A percentile compares a stretch with the other conserved stretches of the same genome.
phyloP scores from a whole-genome alignment of 2,888 invertebrate genomes.

The Polietes domitor region DNA sequence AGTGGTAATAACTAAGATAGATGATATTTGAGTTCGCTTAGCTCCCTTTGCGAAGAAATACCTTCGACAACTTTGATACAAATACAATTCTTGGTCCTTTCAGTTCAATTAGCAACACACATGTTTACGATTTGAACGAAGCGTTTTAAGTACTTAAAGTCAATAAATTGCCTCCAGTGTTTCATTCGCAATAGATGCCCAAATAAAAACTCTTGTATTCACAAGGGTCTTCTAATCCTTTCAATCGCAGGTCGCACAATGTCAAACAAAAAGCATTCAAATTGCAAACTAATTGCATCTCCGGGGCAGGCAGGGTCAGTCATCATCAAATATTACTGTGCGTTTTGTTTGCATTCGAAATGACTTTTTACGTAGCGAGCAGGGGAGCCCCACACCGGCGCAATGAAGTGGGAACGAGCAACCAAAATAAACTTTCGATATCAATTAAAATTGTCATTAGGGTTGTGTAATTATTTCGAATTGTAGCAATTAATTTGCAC shows the following conservation, averaged over 20 bases:
- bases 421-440: conserved; percentile 28
- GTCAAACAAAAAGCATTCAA: background rate
- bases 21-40: too few relatives aligned
- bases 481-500: conserved; percentile 66
- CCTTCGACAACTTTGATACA: too few relatives aligned
- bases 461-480: conserved; percentile 63
- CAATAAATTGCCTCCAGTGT: background rate
- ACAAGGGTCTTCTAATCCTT: background rate
- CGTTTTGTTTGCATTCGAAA: background rate
- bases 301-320: too few relatives aligned
- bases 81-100: too few relatives aligned
- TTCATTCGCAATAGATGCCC: background rate
- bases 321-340: background rate
- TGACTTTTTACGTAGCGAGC: background rate
- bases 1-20: too few relatives aligned
- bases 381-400: background rate
- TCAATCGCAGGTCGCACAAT: background rate
- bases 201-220: background rate
- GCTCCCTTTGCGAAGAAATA: too few relatives aligned
- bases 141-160: background rate
- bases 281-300: background rate
- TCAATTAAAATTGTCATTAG: conserved; percentile 65
- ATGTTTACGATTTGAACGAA: background rate
- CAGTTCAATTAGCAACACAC: too few relatives aligned
- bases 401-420: background rate